Evolutionary conservation across 2,888 invertebrate species (phyloP).

Genomic region (Latheticus oryzae): DNA sequence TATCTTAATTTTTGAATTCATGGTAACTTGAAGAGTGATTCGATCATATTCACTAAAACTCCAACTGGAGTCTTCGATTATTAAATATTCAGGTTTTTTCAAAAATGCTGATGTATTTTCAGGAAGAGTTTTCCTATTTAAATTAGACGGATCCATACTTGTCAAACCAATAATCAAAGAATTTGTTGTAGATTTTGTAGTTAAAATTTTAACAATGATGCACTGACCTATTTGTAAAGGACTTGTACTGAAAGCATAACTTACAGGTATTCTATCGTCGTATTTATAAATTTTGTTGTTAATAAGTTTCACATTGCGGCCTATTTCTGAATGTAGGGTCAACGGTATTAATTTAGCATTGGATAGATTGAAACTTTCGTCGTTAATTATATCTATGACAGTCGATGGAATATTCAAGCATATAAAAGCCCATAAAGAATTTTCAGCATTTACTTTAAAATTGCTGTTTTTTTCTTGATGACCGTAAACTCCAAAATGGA

Average conservation of each 20-base stretch:
- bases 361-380: no score
- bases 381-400: slow-evolving; percentile 2
- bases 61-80: slow-evolving; percentile 8
- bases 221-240: neutral
- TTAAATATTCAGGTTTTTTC: slow-evolving; percentile 4
- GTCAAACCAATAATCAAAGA: neutral
- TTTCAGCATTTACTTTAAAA: neutral
- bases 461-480: neutral
- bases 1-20: slow-evolving; percentile 4
- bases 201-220: slow-evolving; percentile 7
- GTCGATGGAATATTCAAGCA: neutral
- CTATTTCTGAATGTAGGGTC: slow-evolving; percentile 1
- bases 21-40: neutral
- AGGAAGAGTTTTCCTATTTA: no score
- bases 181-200: neutral
- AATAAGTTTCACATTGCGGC: slow-evolving; percentile 9
- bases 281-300: neutral
- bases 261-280: neutral
- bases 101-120: no score
- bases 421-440: slow-evolving; percentile 1
- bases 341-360: neutral
- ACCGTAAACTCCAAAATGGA: slow-evolving; percentile 3
- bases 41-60: neutral
- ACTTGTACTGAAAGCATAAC: slow-evolving; percentile 1
- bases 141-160: slow-evolving; percentile 1